Percentiles rank a stretch among this genome's conserved stretches.
Conservation (phyloP, 1,140 invertebrate species). For the Drosophila subpulchrella region DNA sequence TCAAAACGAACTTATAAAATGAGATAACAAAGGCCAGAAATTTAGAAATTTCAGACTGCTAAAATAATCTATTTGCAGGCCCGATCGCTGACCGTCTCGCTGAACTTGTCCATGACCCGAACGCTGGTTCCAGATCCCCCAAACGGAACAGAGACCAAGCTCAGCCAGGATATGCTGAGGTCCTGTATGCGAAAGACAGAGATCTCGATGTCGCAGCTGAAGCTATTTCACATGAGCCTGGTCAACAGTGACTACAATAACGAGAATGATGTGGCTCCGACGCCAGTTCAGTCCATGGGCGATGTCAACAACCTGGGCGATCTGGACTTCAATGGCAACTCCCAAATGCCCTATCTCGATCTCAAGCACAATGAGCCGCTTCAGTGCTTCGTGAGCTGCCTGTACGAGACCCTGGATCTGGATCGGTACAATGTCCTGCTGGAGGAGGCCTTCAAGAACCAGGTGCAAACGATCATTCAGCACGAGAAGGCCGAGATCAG, state of each 20-base stretch:
- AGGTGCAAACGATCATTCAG: slow-evolving; percentile 54
- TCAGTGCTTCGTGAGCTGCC: slow-evolving; percentile 69
- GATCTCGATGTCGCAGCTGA: slow-evolving; percentile 71
- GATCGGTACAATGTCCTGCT: slow-evolving; percentile 63
- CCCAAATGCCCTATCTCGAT: slow-evolving; percentile 48
- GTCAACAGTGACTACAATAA: slow-evolving; percentile 55
- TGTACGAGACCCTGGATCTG: slow-evolving; percentile 62
- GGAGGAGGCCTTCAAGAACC: slow-evolving; percentile 62
- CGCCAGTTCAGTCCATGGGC: slow-evolving; percentile 28
- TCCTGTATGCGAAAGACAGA: slow-evolving; percentile 67
- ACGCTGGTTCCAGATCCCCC: slow-evolving; percentile 39
- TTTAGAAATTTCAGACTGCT: not conserved
- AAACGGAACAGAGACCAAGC: slow-evolving; percentile 13
- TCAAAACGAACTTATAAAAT: no score
- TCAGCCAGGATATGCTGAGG: slow-evolving; percentile 64
- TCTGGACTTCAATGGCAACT: slow-evolving; percentile 41
- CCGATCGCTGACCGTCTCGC: slow-evolving; percentile 79
- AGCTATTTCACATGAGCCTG: slow-evolving; percentile 71
- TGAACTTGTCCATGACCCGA: slow-evolving; percentile 70
- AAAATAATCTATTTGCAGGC: slow-evolving; percentile 64
- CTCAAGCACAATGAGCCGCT: slow-evolving; percentile 65
- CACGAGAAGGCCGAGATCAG: slow-evolving; percentile 55
- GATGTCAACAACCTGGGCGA: slow-evolving; percentile 53
- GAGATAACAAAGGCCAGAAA: no score
- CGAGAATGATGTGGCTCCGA: slow-evolving; percentile 41